These are phyloP conservation scores for Dendronephthya gigantea DNA, from an alignment of 64 coral and sea anemone genomes.

Conservation along the genomic window DNA sequence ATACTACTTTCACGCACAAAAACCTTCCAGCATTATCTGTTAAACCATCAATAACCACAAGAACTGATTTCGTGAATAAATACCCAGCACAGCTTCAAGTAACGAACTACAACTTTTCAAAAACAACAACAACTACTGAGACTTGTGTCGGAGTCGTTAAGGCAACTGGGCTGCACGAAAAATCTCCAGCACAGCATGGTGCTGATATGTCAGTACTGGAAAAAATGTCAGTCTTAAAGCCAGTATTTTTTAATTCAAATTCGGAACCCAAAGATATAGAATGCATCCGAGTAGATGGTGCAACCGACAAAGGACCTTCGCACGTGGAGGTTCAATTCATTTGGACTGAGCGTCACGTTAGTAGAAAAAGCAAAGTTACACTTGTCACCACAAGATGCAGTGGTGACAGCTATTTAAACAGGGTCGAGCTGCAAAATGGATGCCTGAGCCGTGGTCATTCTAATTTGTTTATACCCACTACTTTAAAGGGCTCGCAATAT, in stretches of 20 bases:
- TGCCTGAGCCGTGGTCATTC: background rate
- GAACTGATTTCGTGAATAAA: conserved; percentile 32
- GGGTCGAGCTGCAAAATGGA: background rate
- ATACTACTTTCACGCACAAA: conserved; percentile 22
- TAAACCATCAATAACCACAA: conserved; percentile 14
- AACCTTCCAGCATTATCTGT: background rate
- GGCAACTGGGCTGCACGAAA: background rate
- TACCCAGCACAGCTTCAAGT: conserved; percentile 22
- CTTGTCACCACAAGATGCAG: background rate
- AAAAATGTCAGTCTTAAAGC: background rate
- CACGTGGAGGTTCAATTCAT: background rate
- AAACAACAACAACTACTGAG: background rate
- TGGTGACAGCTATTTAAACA: conserved; percentile 3
- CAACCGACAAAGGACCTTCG: conserved; percentile 1
- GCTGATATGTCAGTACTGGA: background rate
- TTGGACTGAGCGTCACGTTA: background rate
- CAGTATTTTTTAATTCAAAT: background rate
- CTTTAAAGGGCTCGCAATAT: background rate
- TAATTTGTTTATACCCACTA: background rate
- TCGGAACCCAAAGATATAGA: background rate
- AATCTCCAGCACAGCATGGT: background rate
- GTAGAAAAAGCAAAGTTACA: background rate
- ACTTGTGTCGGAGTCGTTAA: background rate
- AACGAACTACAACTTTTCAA: conserved; percentile 19
- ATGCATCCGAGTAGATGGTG: conserved; percentile 4